Conservation (phyloP, 2,888 invertebrate genomes). For the Cylindroiulus punctatus region DNA sequence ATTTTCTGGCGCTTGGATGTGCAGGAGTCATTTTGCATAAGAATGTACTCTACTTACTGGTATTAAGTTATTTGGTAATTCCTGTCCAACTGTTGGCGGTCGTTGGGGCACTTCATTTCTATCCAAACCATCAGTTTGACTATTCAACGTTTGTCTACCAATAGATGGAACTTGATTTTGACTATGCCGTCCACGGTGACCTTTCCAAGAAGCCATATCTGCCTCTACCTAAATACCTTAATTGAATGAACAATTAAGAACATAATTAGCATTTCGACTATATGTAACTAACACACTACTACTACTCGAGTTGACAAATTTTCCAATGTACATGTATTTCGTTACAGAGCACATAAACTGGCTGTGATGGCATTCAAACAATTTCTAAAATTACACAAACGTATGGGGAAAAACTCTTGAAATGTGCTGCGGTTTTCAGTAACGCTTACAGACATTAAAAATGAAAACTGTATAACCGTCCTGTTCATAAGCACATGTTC, state of each 20-base stretch:
- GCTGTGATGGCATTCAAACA: too few relatives aligned
- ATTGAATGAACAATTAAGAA: not conserved
- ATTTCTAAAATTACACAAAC: too few relatives aligned
- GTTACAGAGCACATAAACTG: too few relatives aligned
- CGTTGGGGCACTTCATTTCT: constrained; percentile 55
- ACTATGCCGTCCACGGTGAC: constrained; percentile 17
- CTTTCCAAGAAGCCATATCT: constrained; percentile 52
- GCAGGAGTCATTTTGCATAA: too few relatives aligned
- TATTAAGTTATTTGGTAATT: constrained; percentile 55
- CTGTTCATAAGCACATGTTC: too few relatives aligned
- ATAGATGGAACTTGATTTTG: not conserved
- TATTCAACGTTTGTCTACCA: not conserved
- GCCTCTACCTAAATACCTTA: not conserved
- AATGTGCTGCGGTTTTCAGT: too few relatives aligned
- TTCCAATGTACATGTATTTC: too few relatives aligned
- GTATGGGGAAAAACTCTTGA: too few relatives aligned
- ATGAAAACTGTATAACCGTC: too few relatives aligned
- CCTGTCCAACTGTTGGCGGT: constrained; percentile 56
- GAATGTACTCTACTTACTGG: constrained; percentile 22
- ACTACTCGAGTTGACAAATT: too few relatives aligned
- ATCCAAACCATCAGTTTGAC: constrained; percentile 23
- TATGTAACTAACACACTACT: not conserved
- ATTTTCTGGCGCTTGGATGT: too few relatives aligned
- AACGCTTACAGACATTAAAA: too few relatives aligned
- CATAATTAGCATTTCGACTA: not conserved